These are phyloP conservation scores for Penaeus chinensis DNA, from an alignment of 1,140 invertebrate genomes.

Conservation along the genomic window DNA sequence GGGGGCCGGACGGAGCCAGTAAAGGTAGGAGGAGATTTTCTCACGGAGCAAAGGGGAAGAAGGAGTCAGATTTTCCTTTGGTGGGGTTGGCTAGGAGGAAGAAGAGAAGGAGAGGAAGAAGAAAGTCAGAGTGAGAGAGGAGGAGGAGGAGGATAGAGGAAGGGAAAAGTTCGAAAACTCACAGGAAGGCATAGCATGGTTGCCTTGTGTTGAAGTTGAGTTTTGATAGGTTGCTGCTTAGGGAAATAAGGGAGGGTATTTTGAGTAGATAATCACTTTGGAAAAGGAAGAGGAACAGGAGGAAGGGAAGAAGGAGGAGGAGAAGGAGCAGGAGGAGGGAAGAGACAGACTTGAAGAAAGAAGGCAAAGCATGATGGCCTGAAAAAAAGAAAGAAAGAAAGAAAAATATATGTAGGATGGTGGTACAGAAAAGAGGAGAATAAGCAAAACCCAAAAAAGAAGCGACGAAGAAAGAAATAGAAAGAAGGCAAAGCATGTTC, in stretches of 20 bases:
- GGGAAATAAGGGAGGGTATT: not conserved
- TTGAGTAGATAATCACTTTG: not conserved
- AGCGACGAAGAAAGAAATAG: too few relatives aligned
- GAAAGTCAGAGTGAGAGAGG: not conserved
- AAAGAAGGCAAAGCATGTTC: too few relatives aligned
- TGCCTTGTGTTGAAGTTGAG: too few relatives aligned
- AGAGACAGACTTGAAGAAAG: not conserved
- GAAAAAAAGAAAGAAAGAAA: too few relatives aligned
- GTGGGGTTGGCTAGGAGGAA: not conserved
- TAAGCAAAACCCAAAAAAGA: too few relatives aligned
- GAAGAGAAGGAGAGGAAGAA: not conserved
- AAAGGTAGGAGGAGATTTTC: constrained; percentile 81
- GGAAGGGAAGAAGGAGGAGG: constrained; percentile 2
- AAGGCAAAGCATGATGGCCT: too few relatives aligned
- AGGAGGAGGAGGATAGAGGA: not conserved
- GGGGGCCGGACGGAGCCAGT: constrained; percentile 95
- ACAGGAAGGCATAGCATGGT: not conserved
- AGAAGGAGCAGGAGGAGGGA: constrained; percentile 18
- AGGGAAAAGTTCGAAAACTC: not conserved
- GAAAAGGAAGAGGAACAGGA: not conserved
- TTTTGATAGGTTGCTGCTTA: too few relatives aligned
- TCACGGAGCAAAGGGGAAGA: not conserved
- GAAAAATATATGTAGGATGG: too few relatives aligned
- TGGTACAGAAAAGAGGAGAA: too few relatives aligned
- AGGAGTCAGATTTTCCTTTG: too few relatives aligned